Percentiles rank a stretch among this genome's conserved stretches.
Conservation (phyloP, 2,888 invertebrate genomes). For the Dioctria rufipes region DNA sequence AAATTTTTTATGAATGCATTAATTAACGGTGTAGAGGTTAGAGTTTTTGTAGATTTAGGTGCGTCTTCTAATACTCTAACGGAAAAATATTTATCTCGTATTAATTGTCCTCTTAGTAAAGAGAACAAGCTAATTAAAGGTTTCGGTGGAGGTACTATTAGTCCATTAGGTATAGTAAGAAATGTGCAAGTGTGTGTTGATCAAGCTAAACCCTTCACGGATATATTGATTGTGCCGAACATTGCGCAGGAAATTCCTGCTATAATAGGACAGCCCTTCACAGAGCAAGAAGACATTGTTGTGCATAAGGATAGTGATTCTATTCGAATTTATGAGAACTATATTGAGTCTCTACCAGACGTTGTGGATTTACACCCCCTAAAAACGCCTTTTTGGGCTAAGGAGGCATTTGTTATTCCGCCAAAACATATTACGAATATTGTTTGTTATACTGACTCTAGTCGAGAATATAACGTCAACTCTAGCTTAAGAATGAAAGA, state of each 20-base stretch:
- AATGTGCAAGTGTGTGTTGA: no score
- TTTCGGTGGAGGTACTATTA: slow-evolving; percentile 41
- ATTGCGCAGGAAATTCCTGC: no score
- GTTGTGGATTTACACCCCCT: no score
- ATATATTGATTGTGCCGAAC: no score
- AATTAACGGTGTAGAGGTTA: slow-evolving; percentile 21
- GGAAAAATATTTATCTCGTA: slow-evolving; percentile 6
- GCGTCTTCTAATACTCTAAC: slow-evolving; percentile 23
- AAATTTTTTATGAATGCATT: slow-evolving; percentile 46
- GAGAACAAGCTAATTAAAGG: slow-evolving; percentile 34
- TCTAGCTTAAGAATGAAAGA: neutral
- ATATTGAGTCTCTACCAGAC: no score
- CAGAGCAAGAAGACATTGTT: no score
- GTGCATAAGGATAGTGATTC: no score
- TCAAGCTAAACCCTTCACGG: no score
- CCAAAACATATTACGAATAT: neutral
- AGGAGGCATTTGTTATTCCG: neutral
- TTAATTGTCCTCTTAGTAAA: neutral
- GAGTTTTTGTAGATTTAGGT: slow-evolving; percentile 47
- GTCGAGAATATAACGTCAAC: neutral
- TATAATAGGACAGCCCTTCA: no score
- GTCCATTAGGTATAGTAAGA: neutral
- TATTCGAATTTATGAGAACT: no score
- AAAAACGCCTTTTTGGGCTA: no score
- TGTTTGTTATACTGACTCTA: neutral